Evolutionary conservation across 2,888 invertebrate species (phyloP), one percentile per base, ranked within the genome.

Genomic region (Trissoscelio sp.): DNA sequence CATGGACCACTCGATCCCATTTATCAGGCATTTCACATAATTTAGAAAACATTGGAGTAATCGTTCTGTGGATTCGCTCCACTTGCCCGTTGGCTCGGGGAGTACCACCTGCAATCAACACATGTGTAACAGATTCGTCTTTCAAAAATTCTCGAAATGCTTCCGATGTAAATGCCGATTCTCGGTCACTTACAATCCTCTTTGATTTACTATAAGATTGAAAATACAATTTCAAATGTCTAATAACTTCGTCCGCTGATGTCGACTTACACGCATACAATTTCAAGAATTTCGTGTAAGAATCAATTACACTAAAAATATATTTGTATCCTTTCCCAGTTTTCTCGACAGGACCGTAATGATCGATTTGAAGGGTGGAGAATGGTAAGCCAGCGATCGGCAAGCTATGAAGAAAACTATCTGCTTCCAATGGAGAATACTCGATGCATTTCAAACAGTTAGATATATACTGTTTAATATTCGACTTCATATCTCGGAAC

Each of bases 81-180:
- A 85, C 77, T 64, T 89, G 89, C 0, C 89, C 88, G 62, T 89
- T 89, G 0, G 87, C 85, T 31, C 87, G 80, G 1, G 87, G 88
- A 0, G 84, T 84, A 2, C 75, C 85, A 0, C 84, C 79, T 4
- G 88, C 87, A 3, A 88, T 83, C 37, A 83, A 64, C 9, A 87
- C 83, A 44, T 86, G 86, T 16, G 5, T 7, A 6, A 16, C 7
- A 2, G 3, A n/a, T 12, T 79, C 37, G 11, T 73, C n/a, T 6
- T n/a, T 66, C 9, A 83, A 72, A 62, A 85, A 88, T 24, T 83
- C 66, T 20, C 28, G 46, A 66, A 88, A 88, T 34, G 16, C n/a
- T 5, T 83, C 70, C 6, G 87, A 87, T n/a, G 86, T 88, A 58
- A 88, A 88, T 18, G 83, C 77, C 0, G 85, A 82, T 4, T 88